Evolutionary conservation across 2,888 invertebrate species (phyloP), one percentile per base, ranked within the genome.

Genomic region (Onchidella celtica): DNA sequence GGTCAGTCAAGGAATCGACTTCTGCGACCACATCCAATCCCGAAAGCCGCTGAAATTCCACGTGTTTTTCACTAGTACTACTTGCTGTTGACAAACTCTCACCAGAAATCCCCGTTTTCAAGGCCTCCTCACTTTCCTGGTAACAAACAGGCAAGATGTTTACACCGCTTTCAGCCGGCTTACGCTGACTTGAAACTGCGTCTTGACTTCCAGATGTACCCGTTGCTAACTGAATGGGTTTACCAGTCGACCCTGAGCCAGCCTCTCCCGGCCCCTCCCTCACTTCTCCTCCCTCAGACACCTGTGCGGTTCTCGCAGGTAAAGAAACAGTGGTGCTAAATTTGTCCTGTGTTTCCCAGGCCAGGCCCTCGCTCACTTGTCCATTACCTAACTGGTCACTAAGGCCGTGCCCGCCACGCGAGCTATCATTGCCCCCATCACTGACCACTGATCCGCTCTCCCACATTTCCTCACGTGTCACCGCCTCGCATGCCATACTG

Each of bases 221-320:
- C 32, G 36, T 14, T 27, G 27, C 72, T 55, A 72, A 57, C 1
- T 57, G 57, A 59, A 36, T 61, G 32, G 29, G 34, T 59, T 21
- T 61, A 11, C 73, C 61, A 38, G 61, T 24, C 36, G 11, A 24
- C 55, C 21, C 11, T 24, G 57, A 0, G 6, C 34, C 24, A 27
- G 21, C n/a, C 57, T 32, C 34, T 21, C 34, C 29, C 17, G 6
- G 0, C 4, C 57, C 55, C 24, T 9, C 2, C 47, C 47, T 47
- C 61, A 61, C 61, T 21, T 4, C 61, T 27, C n/a, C n/a, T 27
- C 61, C 61, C 21, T 29, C 72, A 29, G 21, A 72, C 72, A 72
- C 73, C 73, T 73, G 73, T 38, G 36, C 3, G 36, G 24, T 17
- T 21, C 1, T 3, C 34, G 36, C 59, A 73, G 73, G 61, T 73